Evolutionary conservation across 2,797 vertebrate genomes (phyloP), one percentile per base, ranked within the genome.

Genomic region (Cyclopterus lumpus): DNA sequence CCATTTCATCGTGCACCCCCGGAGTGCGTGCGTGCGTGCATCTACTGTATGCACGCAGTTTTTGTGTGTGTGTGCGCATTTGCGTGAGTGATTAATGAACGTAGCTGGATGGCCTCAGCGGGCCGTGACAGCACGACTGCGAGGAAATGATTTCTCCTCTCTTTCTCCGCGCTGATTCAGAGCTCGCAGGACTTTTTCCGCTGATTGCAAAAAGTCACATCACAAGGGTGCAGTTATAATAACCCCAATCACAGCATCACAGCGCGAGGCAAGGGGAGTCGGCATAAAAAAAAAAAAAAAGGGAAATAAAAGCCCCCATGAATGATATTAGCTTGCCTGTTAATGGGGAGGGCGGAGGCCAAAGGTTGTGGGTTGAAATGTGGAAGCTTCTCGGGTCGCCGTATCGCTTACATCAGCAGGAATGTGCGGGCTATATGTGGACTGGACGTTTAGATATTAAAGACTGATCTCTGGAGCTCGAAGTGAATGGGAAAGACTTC

Each of bases 61-160:
- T 22, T 54, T 5, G 44, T 26, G 49, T 62, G 6, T 0, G 53
- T 24, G 61, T 12, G 63, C 58, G 76, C 4, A 59, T 81, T 26
- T 65, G 26, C 9, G 55, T 71, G 71, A 77, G 68, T 94, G 94
- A 93, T 94, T 93, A 93, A 95, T 93, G 92, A 78, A 89, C 26
- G 75, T 85, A 49, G 77, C 79, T 79, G 80, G 70, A 84, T 78
- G 84, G 90, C 75, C 75, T 88, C 86, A 90, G 88, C 62, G 55
- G 86, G 80, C 90, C 88, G 78, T 90, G 93, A 92, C 90, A 91
- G 86, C 89, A 79, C 73, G 40, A 85, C 80, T 83, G 88, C 77
- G 75, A 85, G 90, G 84, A 90, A 93, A 87, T 89, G 77, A 79
- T 91, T 91, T 80, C 69, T 82, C 64, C 68, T n/a, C 46, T 69